Conservation (phyloP, 2,888 invertebrate genomes). For the Silvanus unidentatus region DNA sequence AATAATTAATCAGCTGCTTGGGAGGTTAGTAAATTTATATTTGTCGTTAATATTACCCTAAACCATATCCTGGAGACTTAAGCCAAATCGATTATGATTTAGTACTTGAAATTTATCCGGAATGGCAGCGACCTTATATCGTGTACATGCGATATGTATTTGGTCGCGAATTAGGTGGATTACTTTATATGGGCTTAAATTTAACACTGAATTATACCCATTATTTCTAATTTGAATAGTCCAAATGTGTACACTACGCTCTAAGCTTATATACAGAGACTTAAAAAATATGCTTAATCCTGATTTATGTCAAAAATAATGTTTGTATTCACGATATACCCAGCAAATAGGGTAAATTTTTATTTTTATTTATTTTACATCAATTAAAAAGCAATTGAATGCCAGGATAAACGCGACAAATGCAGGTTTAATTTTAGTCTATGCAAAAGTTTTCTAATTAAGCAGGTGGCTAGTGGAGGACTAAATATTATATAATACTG, state of each 20-base stretch:
- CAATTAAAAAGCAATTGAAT: too few species aligned
- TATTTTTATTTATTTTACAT: background rate
- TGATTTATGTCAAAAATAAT: constrained; percentile 2
- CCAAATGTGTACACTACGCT: constrained; percentile 10
- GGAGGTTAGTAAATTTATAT: too few species aligned
- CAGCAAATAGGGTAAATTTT: background rate
- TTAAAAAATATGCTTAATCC: constrained; percentile 1
- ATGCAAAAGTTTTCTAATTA: too few species aligned
- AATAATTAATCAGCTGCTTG: too few species aligned
- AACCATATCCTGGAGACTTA: too few species aligned
- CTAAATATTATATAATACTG: too few species aligned
- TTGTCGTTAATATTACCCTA: too few species aligned
- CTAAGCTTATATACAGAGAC: background rate
- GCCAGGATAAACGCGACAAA: too few species aligned
- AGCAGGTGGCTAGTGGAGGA: too few species aligned
- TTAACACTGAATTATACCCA: constrained; percentile 27
- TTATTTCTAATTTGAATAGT: constrained; percentile 24
- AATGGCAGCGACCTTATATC: constrained; percentile 7
- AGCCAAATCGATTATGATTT: too few species aligned
- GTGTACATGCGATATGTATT: constrained; percentile 19
- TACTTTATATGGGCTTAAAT: constrained; percentile 28
- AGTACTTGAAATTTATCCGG: constrained; percentile 18
- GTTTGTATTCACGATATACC: too few species aligned
- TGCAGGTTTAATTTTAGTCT: too few species aligned
- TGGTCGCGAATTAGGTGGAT: constrained; percentile 28